Evolutionary conservation across 2,888 invertebrate species (phyloP).

Genomic region (Alentia gelatinosa): DNA sequence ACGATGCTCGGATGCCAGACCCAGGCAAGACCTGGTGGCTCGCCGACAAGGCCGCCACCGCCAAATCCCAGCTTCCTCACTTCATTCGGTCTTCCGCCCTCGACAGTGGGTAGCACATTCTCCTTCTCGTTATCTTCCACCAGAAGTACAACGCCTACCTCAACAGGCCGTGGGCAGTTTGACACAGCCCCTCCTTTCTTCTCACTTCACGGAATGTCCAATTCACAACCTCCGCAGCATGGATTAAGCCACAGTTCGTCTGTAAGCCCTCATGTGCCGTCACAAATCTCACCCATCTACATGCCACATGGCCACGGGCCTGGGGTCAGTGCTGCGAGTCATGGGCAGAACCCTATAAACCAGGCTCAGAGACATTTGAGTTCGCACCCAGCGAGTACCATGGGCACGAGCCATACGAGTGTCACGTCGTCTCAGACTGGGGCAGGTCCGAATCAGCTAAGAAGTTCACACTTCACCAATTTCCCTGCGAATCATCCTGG

Average conservation of each 20-base stretch:
- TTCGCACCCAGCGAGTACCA: not conserved
- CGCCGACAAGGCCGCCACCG: not conserved
- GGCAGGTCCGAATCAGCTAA: not conserved
- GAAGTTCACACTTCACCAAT: not conserved
- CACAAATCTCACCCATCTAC: constrained; percentile 24
- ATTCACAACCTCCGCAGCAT: not conserved
- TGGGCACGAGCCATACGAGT: not conserved
- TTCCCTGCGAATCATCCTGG: not conserved
- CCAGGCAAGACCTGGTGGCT: not conserved
- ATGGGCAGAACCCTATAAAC: not conserved
- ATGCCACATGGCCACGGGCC: constrained; percentile 15
- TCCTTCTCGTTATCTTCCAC: constrained; percentile 51
- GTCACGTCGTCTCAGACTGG: not conserved
- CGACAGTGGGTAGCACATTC: constrained; percentile 20
- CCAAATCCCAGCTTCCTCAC: not conserved
- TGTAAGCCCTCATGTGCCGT: not conserved
- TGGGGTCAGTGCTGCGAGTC: not conserved
- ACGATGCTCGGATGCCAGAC: not conserved
- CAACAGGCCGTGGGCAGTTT: constrained; percentile 29
- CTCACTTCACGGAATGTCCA: not conserved
- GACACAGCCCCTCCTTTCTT: not conserved
- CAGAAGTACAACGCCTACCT: not conserved
- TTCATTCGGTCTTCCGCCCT: not conserved
- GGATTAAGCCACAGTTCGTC: not conserved
- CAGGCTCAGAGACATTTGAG: not conserved